These are phyloP conservation scores for Eurystomus glaucurus DNA, from an alignment of 2,797 vertebrate genomes.

Conservation along the genomic window DNA sequence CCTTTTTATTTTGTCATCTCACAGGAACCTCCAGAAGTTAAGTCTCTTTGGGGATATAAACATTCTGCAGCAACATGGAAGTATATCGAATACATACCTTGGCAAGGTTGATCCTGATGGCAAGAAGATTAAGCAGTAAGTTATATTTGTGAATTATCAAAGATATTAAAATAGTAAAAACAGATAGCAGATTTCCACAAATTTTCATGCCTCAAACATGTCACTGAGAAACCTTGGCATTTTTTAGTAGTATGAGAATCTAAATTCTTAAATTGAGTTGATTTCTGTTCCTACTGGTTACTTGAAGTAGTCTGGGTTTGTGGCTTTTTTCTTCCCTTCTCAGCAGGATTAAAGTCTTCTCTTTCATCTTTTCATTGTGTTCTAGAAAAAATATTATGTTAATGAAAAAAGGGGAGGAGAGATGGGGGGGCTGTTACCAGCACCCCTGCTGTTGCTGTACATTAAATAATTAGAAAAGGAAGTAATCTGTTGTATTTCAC, in stretches of 20 bases:
- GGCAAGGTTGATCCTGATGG: conserved; percentile 94
- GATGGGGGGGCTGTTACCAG: neutral
- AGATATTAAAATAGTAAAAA: neutral
- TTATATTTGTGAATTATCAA: conserved; percentile 32
- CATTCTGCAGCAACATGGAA: conserved; percentile 93
- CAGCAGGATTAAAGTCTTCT: neutral
- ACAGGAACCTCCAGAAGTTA: conserved; percentile 95
- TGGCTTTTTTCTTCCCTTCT: neutral
- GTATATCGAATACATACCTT: conserved; percentile 92
- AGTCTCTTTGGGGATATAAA: conserved; percentile 96
- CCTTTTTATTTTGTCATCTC: conserved; percentile 46
- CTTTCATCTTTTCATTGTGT: conserved; percentile 36
- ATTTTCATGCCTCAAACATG: neutral
- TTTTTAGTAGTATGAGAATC: neutral
- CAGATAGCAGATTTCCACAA: neutral
- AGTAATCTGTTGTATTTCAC: neutral
- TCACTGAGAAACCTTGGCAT: neutral
- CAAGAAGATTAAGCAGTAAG: conserved; percentile 98
- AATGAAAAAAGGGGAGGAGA: neutral
- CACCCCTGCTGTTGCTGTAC: neutral
- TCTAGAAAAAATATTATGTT: conserved; percentile 34
- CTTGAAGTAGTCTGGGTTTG: neutral
- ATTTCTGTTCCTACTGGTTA: neutral
- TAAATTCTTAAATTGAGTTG: neutral
- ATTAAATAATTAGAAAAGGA: neutral